Conservation (phyloP, 2,888 invertebrate genomes). For the Erebia epiphron region DNA sequence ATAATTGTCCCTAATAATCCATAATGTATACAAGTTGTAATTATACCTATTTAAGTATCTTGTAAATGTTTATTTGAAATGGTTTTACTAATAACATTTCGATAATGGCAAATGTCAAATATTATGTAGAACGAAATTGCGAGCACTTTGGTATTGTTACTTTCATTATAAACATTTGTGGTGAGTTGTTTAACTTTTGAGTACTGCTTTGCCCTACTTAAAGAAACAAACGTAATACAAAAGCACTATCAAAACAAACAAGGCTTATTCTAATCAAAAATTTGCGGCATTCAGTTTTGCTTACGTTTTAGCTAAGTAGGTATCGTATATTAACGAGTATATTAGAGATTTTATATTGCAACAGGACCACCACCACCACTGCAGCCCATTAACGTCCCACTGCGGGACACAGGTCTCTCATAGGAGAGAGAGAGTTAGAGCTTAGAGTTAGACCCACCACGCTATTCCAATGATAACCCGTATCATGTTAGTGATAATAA, state of each 20-base stretch:
- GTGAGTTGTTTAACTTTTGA: background rate
- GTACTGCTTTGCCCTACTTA: conserved; percentile 4
- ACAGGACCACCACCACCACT: too few species aligned
- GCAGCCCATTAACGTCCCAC: too few species aligned
- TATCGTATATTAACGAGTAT: background rate
- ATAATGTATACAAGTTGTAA: background rate
- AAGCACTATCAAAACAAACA: background rate
- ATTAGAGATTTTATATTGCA: background rate
- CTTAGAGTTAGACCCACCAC: too few species aligned
- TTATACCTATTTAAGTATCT: background rate
- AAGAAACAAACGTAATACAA: background rate
- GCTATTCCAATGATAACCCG: too few species aligned
- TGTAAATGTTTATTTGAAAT: conserved; percentile 6
- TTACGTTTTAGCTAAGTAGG: background rate
- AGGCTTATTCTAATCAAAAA: background rate
- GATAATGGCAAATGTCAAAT: conserved; percentile 13
- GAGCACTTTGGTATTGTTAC: conserved; percentile 10
- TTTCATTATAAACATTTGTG: conserved; percentile 1
- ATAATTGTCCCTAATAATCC: background rate
- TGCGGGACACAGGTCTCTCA: too few species aligned
- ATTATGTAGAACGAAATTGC: conserved; percentile 20
- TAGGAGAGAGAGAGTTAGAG: too few species aligned
- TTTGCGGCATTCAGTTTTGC: background rate
- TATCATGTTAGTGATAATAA: too few species aligned
- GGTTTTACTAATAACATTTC: background rate